Evolutionary conservation across 2,113 vertebrate species (phyloP), one percentile per base, ranked within the genome.

Genomic region (Gasterosteus nipponicus): DNA sequence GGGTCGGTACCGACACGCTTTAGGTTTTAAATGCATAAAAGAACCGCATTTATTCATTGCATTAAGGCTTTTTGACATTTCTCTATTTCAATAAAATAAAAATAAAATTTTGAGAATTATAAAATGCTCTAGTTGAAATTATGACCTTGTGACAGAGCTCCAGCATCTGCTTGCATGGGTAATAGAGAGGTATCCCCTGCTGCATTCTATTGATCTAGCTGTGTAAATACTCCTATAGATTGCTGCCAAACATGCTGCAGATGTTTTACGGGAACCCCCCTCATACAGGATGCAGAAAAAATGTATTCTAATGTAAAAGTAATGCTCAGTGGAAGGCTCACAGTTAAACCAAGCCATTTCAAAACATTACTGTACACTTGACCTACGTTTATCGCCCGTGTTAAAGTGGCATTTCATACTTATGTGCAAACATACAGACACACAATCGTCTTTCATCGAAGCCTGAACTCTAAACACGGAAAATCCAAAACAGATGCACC

Each of bases 141-240:
- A 33, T 82, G 87, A 90, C 87, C 86, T 86, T 80, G 56, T 69
- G 64, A 85, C 75, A 77, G 74, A 68, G 71, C 51, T 49, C 51
- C 33, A n/a, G 46, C 76, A 68, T 74, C 75, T 62, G 69, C 70
- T 47, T 29, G 59, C n/a, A 18, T 8, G 67, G 73, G 75, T 84
- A 73, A 77, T 4, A 67, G 75, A 77, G 41, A 44, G 47, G n/a
- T 38, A 73, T 33, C 80, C 77, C 82, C 65, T 38, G 64, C 60
- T 75, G 77, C 49, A 70, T 77, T 77, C 63, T 86, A 87, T 88
- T 88, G 82, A 86, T 89, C 79, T 76, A 77, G 57, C 86, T 89
- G 79, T 84, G 46, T 66, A 81, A 88, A 90, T 66, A 81, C 44
- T 33, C 39, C 78, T 56, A 75, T 22, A 61, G 60, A 69, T 83